Conservation (phyloP, 2,888 invertebrate genomes). For the Diloba caeruleocephala region DNA sequence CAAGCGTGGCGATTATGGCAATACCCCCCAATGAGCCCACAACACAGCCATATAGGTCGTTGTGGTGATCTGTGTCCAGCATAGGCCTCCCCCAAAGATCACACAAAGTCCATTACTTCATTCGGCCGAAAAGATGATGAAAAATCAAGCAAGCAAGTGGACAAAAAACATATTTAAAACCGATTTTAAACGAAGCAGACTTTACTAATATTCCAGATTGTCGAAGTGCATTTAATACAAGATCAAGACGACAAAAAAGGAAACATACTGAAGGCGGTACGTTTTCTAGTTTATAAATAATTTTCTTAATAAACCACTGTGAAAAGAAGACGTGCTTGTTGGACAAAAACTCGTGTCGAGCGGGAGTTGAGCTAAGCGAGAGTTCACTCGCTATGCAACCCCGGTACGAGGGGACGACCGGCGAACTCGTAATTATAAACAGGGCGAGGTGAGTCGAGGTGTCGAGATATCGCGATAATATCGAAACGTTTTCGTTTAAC, state of each 20-base stretch:
- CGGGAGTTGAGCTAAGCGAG: constrained; percentile 22
- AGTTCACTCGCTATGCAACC: constrained; percentile 38
- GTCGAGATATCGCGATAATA: constrained; percentile 82
- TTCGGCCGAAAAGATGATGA: too few species aligned
- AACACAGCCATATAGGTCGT: too few species aligned
- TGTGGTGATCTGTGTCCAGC: too few species aligned
- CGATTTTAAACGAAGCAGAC: not conserved
- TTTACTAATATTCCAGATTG: constrained; percentile 12
- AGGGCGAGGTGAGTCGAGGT: constrained; percentile 73
- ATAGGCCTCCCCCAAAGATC: too few species aligned
- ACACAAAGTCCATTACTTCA: too few species aligned
- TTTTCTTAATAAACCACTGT: constrained; percentile 33
- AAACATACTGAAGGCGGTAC: not conserved
- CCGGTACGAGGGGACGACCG: constrained; percentile 55
- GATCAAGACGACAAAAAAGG: constrained; percentile 12
- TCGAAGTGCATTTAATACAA: not conserved
- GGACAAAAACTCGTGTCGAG: constrained; percentile 36
- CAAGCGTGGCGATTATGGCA: too few species aligned
- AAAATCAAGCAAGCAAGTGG: too few species aligned
- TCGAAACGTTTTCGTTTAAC: constrained; percentile 76
- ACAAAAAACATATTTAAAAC: too few species aligned
- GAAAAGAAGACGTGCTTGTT: constrained; percentile 27
- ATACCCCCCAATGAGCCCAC: too few species aligned
- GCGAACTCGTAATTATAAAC: constrained; percentile 72
- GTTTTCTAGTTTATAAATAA: constrained; percentile 34